Percentiles rank a stretch among this genome's conserved stretches.
Evolutionary conservation across 2,113 vertebrate species (phyloP).

Genomic region (Merops nubicus): DNA sequence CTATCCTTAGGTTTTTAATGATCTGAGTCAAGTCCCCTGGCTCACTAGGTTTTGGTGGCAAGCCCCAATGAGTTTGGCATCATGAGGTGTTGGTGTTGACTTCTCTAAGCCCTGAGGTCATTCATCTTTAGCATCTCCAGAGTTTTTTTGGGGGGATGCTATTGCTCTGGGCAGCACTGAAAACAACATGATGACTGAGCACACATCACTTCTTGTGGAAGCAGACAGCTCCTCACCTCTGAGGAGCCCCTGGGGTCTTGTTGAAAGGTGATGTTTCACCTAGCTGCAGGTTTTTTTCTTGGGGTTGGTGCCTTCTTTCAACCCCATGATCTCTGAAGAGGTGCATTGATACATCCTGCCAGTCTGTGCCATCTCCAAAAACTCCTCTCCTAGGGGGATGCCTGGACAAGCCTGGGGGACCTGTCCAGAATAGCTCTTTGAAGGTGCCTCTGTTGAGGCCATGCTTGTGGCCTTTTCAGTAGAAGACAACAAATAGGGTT

Average conservation of each 20-base stretch:
- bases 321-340: not conserved
- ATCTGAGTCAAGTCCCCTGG: not conserved
- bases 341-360: not conserved
- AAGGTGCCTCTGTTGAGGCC: not conserved
- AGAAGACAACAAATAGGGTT: not conserved
- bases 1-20: not conserved
- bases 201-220: not conserved
- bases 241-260: not conserved
- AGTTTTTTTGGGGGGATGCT: not conserved
- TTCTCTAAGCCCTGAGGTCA: rapidly evolving
- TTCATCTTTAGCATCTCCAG: not conserved
- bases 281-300: not conserved
- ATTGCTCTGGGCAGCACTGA: not conserved
- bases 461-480: not conserved
- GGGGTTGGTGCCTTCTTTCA: not conserved
- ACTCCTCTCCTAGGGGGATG: not conserved
- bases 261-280: not conserved
- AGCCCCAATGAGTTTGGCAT: not conserved
- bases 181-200: rapidly evolving
- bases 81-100: not conserved
- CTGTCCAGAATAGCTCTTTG: not conserved
- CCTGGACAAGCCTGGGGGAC: not conserved
- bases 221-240: not conserved
- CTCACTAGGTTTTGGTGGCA: not conserved
- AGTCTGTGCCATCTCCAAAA: not conserved